Evolutionary conservation across 2,797 vertebrate species (phyloP).

Genomic region (Pygocentrus nattereri): DNA sequence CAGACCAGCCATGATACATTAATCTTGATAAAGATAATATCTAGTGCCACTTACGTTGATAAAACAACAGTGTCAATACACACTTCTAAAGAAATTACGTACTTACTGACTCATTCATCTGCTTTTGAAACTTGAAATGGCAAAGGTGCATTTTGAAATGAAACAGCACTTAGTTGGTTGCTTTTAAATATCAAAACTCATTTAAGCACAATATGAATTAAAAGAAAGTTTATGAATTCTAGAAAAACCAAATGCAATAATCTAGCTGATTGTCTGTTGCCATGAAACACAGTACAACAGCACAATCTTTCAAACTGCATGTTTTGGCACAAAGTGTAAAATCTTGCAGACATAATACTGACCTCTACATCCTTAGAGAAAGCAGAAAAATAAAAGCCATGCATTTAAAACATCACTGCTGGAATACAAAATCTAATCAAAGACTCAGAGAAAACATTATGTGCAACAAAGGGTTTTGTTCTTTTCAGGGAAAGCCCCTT

Average conservation of each 20-base stretch:
- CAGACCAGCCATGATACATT: not conserved
- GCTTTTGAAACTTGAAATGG: not conserved
- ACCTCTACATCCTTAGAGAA: slow-evolving; percentile 55
- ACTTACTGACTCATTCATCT: not conserved
- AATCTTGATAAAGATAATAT: not conserved
- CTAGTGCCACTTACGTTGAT: not conserved
- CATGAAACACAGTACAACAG: not conserved
- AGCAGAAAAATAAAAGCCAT: slow-evolving; percentile 3
- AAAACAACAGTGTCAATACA: not conserved
- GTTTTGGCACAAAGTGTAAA: not conserved
- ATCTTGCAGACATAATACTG: not conserved
- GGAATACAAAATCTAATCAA: slow-evolving; percentile 15
- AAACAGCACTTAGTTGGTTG: not conserved
- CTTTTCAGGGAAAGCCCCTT: slow-evolving; percentile 31
- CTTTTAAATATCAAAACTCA: not conserved
- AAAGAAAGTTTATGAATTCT: not conserved
- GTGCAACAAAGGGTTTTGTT: not conserved
- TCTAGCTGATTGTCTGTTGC: not conserved
- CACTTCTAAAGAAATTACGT: not conserved
- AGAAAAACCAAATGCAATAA: not conserved
- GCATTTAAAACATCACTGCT: not conserved
- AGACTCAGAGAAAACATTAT: not conserved
- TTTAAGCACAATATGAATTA: not conserved
- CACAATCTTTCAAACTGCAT: not conserved
- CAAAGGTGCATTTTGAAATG: not conserved